A percentile compares a stretch with the other conserved stretches of the same genome.
These are phyloP conservation scores for Geotrypetes seraphini DNA, from an alignment of 2,797 vertebrate genomes.

Conservation along the genomic window DNA sequence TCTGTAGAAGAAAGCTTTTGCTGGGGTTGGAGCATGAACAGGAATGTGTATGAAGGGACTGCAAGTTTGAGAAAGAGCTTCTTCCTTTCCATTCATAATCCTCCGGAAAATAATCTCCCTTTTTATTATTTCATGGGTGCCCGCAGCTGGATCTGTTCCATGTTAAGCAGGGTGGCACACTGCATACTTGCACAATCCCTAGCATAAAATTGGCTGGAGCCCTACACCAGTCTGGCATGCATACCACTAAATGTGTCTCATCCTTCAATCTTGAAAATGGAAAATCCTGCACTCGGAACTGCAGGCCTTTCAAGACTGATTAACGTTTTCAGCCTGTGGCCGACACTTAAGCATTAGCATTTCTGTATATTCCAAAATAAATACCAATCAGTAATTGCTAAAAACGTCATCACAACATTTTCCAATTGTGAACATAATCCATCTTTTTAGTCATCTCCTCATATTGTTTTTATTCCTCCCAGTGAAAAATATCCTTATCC, in stretches of 20 bases:
- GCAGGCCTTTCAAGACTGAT: no score
- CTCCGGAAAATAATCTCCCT: slow-evolving; percentile 42
- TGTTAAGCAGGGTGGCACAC: slow-evolving; percentile 25
- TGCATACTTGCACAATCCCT: slow-evolving; percentile 18
- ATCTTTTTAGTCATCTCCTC: no score
- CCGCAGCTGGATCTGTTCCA: slow-evolving; percentile 29
- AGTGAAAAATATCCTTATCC: no score
- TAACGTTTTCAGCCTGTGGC: no score
- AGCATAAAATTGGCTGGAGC: slow-evolving; percentile 30
- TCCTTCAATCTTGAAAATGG: no score
- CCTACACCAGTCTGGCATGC: slow-evolving; percentile 22
- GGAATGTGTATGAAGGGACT: slow-evolving; percentile 36
- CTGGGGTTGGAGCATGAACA: slow-evolving; percentile 43
- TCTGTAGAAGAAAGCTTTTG: slow-evolving; percentile 36
- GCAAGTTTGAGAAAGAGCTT: slow-evolving; percentile 39
- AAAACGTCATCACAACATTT: no score
- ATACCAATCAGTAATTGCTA: no score
- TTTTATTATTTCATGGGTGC: slow-evolving; percentile 48
- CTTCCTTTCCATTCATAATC: slow-evolving; percentile 30
- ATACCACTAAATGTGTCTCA: slow-evolving; percentile 20
- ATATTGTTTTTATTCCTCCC: no score
- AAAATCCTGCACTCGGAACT: no score
- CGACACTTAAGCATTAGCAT: no score
- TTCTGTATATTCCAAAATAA: no score
- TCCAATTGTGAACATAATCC: no score